phyloP scores from a whole-genome alignment of 2,888 invertebrate genomes.

The Lasioglossum calceatum region DNA sequence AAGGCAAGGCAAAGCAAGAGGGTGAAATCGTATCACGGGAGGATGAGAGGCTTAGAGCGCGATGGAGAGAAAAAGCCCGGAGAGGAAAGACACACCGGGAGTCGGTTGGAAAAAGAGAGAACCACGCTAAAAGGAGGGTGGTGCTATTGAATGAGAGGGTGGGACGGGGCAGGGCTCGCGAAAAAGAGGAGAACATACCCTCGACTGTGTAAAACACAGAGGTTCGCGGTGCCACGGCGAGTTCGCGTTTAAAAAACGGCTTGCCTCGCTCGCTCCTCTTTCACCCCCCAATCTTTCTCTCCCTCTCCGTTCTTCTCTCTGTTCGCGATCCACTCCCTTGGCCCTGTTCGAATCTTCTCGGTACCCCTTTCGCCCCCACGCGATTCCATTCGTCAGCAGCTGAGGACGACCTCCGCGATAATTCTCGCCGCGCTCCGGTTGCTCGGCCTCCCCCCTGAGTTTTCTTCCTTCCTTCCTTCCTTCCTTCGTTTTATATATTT shows the following conservation, averaged over 20 bases:
- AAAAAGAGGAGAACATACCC: constrained; percentile 74
- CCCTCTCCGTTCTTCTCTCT: neutral
- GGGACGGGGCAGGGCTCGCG: constrained; percentile 64
- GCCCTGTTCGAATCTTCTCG: constrained; percentile 48
- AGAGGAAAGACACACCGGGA: constrained; percentile 42
- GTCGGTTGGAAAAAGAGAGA: constrained; percentile 52
- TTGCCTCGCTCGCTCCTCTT: constrained; percentile 6
- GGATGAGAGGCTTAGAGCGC: constrained; percentile 50
- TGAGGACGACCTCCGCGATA: constrained; percentile 67
- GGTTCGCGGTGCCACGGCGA: constrained; percentile 70
- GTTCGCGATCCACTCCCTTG: neutral
- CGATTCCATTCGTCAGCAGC: constrained; percentile 50
- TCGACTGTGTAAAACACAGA: constrained; percentile 77
- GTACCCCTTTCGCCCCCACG: constrained; percentile 31
- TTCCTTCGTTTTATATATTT: neutral
- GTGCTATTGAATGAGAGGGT: constrained; percentile 65
- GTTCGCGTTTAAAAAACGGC: constrained; percentile 72
- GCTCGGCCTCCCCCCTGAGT: constrained; percentile 22
- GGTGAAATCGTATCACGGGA: constrained; percentile 58
- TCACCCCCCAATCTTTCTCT: neutral
- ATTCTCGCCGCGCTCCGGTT: constrained; percentile 61
- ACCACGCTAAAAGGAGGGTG: constrained; percentile 56
- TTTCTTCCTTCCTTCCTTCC: constrained; percentile 30
- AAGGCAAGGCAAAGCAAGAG: constrained; percentile 54
- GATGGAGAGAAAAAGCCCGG: constrained; percentile 30